These are phyloP conservation scores for Centruroides sculpturatus DNA, from an alignment of 1,140 invertebrate genomes.

Conservation along the genomic window DNA sequence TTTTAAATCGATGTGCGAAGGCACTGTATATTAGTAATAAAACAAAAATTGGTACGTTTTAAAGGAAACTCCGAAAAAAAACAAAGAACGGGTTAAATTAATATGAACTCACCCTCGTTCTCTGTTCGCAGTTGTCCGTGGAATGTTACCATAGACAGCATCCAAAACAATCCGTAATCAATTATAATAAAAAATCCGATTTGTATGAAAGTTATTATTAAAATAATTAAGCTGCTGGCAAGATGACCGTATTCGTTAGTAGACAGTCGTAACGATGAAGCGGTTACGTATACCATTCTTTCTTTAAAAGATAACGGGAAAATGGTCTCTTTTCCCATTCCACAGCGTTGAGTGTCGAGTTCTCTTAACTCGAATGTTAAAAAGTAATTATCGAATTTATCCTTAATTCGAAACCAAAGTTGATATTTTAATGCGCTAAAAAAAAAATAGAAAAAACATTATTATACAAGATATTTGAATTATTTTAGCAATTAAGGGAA, in stretches of 20 bases:
- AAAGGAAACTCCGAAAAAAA: too few species aligned
- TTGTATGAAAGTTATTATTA: slow-evolving; percentile 25
- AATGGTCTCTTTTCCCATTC: slow-evolving; percentile 22
- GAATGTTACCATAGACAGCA: slow-evolving; percentile 23
- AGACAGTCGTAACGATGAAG: slow-evolving; percentile 16
- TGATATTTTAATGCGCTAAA: slow-evolving; percentile 20
- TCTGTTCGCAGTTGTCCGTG: slow-evolving; percentile 22
- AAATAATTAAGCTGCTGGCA: slow-evolving; percentile 20
- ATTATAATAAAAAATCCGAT: slow-evolving; percentile 24
- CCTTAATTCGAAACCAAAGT: slow-evolving; percentile 20
- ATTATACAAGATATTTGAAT: too few species aligned
- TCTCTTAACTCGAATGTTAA: slow-evolving; percentile 18
- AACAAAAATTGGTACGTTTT: not conserved
- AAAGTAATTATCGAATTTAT: slow-evolving; percentile 25
- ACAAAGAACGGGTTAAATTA: too few species aligned
- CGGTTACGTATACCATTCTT: slow-evolving; percentile 4
- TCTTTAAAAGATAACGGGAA: slow-evolving; percentile 21
- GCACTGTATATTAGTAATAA: not conserved
- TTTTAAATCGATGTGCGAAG: not conserved
- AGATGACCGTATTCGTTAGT: slow-evolving; percentile 18
- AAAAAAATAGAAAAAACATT: too few species aligned
- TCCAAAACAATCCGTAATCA: slow-evolving; percentile 26
- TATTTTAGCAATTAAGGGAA: too few species aligned
- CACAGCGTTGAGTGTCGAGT: slow-evolving; percentile 23
- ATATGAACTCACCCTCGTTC: slow-evolving; percentile 4